Evolutionary conservation across 2,888 invertebrate species (phyloP).

Genomic region (Ypsolopha sequella): DNA sequence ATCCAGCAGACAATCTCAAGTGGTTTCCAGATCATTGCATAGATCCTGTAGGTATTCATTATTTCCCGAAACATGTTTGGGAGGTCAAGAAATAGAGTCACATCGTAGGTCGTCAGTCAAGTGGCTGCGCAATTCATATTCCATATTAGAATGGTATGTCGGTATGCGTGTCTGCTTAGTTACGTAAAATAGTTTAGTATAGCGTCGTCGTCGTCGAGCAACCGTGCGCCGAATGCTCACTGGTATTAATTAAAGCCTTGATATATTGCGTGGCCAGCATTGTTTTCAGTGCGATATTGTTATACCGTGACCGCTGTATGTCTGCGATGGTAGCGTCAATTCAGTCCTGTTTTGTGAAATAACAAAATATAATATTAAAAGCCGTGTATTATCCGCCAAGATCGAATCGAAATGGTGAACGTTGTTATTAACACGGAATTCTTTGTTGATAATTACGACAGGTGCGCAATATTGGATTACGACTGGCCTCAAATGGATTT

Average conservation of each 20-base stretch:
- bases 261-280: slow-evolving; percentile 33
- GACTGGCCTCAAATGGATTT: not conserved
- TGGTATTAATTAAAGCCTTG: slow-evolving; percentile 30
- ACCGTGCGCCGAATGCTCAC: slow-evolving; percentile 3
- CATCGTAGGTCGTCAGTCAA: not conserved
- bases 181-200: slow-evolving; percentile 26
- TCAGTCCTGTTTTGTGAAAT: not conserved
- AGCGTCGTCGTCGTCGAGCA: slow-evolving; percentile 11
- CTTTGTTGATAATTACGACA: not conserved
- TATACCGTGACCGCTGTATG: not conserved
- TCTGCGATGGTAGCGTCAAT: not conserved
- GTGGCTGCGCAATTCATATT: slow-evolving; percentile 28
- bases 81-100: not conserved
- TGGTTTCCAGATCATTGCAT: not conserved
- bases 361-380: not conserved
- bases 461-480: not conserved
- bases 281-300: slow-evolving; percentile 19
- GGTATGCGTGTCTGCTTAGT: slow-evolving; percentile 31
- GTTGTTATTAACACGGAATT: not conserved
- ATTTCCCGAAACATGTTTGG: no score
- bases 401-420: not conserved
- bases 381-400: not conserved
- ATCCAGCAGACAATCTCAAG: no score
- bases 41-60: no score
- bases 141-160: slow-evolving; percentile 60